These are phyloP conservation scores for Apamea monoglypha DNA, from an alignment of 2,888 invertebrate genomes.

Conservation along the genomic window DNA sequence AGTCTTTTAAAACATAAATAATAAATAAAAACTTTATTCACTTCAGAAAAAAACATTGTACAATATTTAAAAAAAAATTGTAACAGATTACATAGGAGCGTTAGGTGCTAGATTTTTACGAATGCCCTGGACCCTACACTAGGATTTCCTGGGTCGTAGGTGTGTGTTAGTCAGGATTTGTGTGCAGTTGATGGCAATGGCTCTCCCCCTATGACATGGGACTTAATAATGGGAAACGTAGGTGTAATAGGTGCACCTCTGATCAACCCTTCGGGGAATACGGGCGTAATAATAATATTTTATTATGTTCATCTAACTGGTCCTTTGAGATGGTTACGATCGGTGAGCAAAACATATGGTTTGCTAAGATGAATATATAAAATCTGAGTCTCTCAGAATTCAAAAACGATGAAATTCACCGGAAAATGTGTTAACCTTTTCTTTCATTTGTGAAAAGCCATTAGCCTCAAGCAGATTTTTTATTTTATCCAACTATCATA, in stretches of 20 bases:
- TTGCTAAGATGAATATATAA: background rate
- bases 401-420: background rate
- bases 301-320: background rate
- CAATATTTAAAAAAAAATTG: no score
- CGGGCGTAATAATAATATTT: background rate
- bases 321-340: background rate
- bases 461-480: background rate
- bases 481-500: slow-evolving; percentile 12
- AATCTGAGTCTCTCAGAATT: background rate
- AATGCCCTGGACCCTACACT: no score
- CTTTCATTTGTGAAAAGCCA: background rate
- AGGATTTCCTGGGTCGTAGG: no score
- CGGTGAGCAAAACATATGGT: no score
- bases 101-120: no score
- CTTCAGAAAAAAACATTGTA: no score
- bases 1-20: no score
- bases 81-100: no score
- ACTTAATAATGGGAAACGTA: background rate
- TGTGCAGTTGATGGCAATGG: background rate
- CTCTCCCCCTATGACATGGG: background rate
- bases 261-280: background rate
- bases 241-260: background rate
- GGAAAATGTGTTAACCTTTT: background rate
- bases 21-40: no score
- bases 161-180: no score